Conservation (phyloP, 2,113 vertebrate genomes). For the Dipodomys merriami region DNA sequence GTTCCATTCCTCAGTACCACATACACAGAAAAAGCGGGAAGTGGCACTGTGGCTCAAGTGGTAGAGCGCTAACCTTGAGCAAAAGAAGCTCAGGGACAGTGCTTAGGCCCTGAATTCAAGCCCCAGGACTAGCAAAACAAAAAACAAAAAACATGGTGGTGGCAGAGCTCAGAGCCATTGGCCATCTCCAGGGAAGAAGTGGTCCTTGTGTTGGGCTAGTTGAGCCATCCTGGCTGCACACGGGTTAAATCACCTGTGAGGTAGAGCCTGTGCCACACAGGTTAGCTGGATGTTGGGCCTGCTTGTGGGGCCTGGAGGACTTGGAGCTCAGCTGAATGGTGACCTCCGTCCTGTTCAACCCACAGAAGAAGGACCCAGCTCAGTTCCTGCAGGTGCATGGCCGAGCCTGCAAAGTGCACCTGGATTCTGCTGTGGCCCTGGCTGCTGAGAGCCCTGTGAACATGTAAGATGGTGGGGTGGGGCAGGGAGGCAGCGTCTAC, state of each 20-base stretch:
- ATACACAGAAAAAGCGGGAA: too few species aligned
- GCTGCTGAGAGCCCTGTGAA: constrained; percentile 97
- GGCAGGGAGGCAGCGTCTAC: background rate
- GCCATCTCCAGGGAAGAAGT: background rate
- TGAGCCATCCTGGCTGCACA: background rate
- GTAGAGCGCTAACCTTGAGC: too few species aligned
- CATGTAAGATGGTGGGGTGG: constrained; percentile 88
- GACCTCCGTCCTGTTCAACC: background rate
- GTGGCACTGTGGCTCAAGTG: too few species aligned
- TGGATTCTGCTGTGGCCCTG: constrained; percentile 95
- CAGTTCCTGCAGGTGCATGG: constrained; percentile 98
- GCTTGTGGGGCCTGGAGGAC: background rate
- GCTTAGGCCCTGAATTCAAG: too few species aligned
- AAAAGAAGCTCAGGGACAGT: too few species aligned
- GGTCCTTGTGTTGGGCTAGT: background rate
- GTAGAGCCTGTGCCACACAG: background rate
- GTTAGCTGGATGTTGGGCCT: background rate
- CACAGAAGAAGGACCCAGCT: constrained; percentile 96
- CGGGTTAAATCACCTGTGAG: background rate
- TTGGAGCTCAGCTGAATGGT: background rate
- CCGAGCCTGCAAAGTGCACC: constrained; percentile 94
- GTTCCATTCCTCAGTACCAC: too few species aligned
- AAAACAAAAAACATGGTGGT: too few species aligned
- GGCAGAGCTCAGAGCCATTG: background rate
- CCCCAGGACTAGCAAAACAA: too few species aligned